Evolutionary conservation across 2,113 vertebrate species (phyloP).

Genomic region (Asarcornis scutulata): DNA sequence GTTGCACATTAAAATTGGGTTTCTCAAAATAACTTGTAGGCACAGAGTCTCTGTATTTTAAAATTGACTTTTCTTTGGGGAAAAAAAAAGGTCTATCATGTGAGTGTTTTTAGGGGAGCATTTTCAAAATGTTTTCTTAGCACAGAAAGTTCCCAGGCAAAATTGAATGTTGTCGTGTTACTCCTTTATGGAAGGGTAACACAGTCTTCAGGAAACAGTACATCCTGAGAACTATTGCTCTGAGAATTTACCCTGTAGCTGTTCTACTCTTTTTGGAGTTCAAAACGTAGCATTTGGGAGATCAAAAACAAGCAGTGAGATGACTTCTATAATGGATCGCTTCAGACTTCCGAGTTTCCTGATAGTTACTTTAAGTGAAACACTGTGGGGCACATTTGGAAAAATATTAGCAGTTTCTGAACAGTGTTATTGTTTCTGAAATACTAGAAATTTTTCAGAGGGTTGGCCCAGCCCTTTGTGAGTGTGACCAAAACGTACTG

Average conservation of each 20-base stretch:
- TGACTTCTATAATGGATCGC: not conserved
- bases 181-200: not conserved
- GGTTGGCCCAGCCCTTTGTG: not conserved
- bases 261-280: not conserved
- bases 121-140: not conserved
- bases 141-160: not conserved
- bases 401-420: not conserved
- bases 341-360: not conserved
- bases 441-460: not conserved
- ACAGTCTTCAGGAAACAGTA: not conserved
- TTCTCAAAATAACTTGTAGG: not conserved
- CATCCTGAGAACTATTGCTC: not conserved
- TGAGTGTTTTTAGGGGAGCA: not conserved
- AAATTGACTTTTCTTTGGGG: not conserved
- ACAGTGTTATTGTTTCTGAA: not conserved
- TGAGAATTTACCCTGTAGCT: not conserved
- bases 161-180: not conserved
- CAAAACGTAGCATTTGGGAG: not conserved
- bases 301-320: not conserved
- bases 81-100: not conserved
- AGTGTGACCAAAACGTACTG: not conserved
- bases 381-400: not conserved
- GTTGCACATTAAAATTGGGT: not conserved
- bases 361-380: not conserved
- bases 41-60: not conserved